Evolutionary conservation across 2,113 vertebrate genomes (phyloP).

Genomic region (Ondatra zibethicus): DNA sequence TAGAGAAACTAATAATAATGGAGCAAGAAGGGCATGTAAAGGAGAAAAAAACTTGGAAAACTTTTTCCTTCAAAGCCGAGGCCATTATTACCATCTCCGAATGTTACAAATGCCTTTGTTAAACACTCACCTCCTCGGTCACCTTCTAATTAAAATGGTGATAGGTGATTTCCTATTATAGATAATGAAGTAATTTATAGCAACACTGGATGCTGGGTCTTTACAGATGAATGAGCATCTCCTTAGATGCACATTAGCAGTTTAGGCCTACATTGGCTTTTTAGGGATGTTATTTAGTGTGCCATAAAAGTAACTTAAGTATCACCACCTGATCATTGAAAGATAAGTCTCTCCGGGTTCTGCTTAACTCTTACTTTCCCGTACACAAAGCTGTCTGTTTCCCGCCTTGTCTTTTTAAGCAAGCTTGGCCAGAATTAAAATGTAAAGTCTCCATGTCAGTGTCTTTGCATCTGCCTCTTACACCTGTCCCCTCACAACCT

Average conservation of each 20-base stretch:
- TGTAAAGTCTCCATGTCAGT: not conserved
- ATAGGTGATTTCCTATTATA: slow-evolving; percentile 47
- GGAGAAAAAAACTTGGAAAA: slow-evolving; percentile 36
- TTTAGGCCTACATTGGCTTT: not conserved
- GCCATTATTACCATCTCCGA: not conserved
- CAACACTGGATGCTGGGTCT: not conserved
- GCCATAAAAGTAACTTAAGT: not conserved
- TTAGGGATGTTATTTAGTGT: slow-evolving; percentile 27
- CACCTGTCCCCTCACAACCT: not conserved
- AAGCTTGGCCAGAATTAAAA: not conserved
- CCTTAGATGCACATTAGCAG: not conserved
- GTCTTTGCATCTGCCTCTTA: not conserved
- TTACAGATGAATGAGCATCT: not conserved
- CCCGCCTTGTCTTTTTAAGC: not conserved
- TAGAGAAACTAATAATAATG: not conserved
- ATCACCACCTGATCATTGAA: not conserved
- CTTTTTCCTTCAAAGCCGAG: not conserved
- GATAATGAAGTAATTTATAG: slow-evolving; percentile 66
- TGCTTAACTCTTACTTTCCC: not conserved
- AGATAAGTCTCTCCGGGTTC: not conserved
- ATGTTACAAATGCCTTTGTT: slow-evolving; percentile 21
- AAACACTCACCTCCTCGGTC: slow-evolving; percentile 3
- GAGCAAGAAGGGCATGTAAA: not conserved
- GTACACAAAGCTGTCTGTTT: not conserved
- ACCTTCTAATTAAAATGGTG: slow-evolving; percentile 63